phyloP scores from a whole-genome alignment of 2,888 invertebrate genomes.

The Mythimna impura region DNA sequence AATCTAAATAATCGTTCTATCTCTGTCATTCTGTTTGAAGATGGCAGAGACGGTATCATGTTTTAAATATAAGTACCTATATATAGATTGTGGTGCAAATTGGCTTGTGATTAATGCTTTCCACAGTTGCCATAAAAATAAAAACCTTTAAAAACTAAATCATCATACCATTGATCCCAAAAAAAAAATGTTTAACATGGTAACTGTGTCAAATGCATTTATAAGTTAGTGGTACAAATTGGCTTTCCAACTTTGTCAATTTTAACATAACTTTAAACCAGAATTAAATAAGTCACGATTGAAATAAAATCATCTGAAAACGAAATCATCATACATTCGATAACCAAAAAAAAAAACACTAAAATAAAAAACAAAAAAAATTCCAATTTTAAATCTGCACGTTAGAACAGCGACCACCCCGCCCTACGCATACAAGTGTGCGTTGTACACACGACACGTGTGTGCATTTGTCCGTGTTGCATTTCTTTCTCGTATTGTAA shows the following conservation, averaged over 20 bases:
- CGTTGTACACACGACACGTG: constrained; percentile 52
- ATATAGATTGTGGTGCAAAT: too few relatives aligned
- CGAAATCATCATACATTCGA: constrained; percentile 28
- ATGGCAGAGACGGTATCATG: too few relatives aligned
- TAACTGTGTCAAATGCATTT: too few relatives aligned
- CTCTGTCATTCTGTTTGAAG: neutral
- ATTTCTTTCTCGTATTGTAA: constrained; percentile 90
- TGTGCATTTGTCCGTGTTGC: constrained; percentile 82
- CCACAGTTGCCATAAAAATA: too few relatives aligned
- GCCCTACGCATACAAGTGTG: constrained; percentile 69
- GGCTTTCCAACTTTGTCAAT: neutral
- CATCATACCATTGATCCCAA: too few relatives aligned
- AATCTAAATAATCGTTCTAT: neutral
- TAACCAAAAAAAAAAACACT: constrained; percentile 20
- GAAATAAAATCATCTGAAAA: neutral
- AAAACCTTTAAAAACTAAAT: too few relatives aligned
- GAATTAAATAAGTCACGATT: neutral
- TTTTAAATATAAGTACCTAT: too few relatives aligned
- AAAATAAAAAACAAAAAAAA: constrained; percentile 30
- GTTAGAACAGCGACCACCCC: constrained; percentile 49
- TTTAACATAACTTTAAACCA: neutral
- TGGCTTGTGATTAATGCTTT: too few relatives aligned
- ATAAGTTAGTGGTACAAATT: too few relatives aligned
- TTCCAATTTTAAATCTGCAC: constrained; percentile 49
- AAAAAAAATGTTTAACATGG: too few relatives aligned